These are phyloP conservation scores for Habropoda laboriosa DNA, from an alignment of 1,140 invertebrate genomes.

Conservation along the genomic window DNA sequence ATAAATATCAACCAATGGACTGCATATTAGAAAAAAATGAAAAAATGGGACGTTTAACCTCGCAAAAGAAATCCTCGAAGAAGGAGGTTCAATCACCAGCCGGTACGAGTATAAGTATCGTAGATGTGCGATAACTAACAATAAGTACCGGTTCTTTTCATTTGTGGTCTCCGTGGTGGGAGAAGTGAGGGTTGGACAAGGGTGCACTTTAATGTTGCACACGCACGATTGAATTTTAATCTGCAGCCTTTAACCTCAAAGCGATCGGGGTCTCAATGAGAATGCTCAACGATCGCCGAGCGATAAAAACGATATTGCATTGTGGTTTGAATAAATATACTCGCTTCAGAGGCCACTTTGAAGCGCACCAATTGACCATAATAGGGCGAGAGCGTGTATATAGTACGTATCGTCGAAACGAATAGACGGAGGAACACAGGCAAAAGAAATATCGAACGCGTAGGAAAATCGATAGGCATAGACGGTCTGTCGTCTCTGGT, in stretches of 20 bases:
- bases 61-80: no score
- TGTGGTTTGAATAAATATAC: slow-evolving; percentile 46
- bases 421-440: background rate
- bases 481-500: background rate
- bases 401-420: slow-evolving; percentile 1
- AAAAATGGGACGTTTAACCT: no score
- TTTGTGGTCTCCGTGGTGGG: no score
- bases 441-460: background rate
- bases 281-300: background rate
- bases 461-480: slow-evolving; percentile 27
- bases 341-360: slow-evolving; percentile 25
- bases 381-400: no score
- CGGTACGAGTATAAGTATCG: no score
- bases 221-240: slow-evolving; percentile 26
- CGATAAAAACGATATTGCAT: slow-evolving; percentile 43
- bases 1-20: no score
- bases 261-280: background rate
- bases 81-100: no score
- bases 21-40: no score
- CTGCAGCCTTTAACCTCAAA: slow-evolving; percentile 1
- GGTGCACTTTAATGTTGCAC: no score
- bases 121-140: no score
- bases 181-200: no score
- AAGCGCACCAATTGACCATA: slow-evolving; percentile 39
- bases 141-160: no score